phyloP scores from a whole-genome alignment of 2,797 vertebrate species.

The Oryzias sinensis region DNA sequence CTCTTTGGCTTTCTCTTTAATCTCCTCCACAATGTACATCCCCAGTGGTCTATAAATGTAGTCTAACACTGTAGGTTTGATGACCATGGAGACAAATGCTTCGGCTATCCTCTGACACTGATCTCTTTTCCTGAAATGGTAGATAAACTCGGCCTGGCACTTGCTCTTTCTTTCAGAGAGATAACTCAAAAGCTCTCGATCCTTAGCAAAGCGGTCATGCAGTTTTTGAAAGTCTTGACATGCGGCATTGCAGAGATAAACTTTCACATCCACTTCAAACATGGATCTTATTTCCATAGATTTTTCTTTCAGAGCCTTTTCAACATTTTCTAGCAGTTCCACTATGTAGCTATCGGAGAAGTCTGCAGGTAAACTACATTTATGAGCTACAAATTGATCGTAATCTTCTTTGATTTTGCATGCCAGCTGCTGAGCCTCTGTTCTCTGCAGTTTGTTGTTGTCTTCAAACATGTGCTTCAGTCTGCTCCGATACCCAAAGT shows the following conservation, averaged over 20 bases:
- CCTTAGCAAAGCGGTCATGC: constrained; percentile 63
- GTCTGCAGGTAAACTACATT: constrained; percentile 50
- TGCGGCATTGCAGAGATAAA: constrained; percentile 67
- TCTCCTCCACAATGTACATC: constrained; percentile 56
- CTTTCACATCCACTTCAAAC: constrained; percentile 77
- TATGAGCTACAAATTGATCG: constrained; percentile 61
- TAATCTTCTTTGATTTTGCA: constrained; percentile 59
- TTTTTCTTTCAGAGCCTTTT: constrained; percentile 61
- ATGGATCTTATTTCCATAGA: constrained; percentile 51
- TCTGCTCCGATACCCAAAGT: constrained; percentile 73
- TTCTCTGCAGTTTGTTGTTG: constrained; percentile 58
- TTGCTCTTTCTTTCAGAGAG: constrained; percentile 56
- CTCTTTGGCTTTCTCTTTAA: constrained; percentile 36
- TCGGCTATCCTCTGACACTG: constrained; percentile 67
- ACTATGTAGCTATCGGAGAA: constrained; percentile 73
- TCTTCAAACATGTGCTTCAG: constrained; percentile 72
- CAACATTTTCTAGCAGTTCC: constrained; percentile 69
- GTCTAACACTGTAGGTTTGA: constrained; percentile 65
- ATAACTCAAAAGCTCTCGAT: constrained; percentile 46
- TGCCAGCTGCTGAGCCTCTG: constrained; percentile 60
- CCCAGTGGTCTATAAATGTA: constrained; percentile 66
- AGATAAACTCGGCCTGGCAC: constrained; percentile 62
- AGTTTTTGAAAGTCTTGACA: constrained; percentile 70
- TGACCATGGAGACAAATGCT: constrained; percentile 59
- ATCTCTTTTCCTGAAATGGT: constrained; percentile 70